Base-by-base conservation (phyloP, 2,113 vertebrate genomes). In the Aldabrachelys gigantea region DNA sequence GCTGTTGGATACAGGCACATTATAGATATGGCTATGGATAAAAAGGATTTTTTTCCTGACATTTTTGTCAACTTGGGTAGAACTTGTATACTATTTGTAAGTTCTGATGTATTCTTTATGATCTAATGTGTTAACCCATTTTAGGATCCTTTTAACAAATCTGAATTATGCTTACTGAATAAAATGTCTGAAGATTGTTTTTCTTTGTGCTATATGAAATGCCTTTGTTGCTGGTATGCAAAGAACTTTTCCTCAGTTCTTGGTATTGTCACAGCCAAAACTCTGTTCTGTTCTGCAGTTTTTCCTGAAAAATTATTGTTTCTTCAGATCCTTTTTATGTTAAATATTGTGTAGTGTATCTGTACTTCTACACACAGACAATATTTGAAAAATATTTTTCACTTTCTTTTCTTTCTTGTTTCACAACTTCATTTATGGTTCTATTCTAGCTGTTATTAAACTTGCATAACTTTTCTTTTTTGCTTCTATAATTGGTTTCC, bases 381-480 rank as follows among this genome's bases (percentile, higher is more conserved):
- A 90, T 62, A 94, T n/a, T 76, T 89, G 13, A 78, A 90, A 16
- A 14, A 3, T 90, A 27, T 82, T 91, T 90, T 95, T 79, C 27
- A 14, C 82, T 90, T 49, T 44, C 57, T 78, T 2, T 78, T 54
- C 2, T 6, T 8, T 87, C 41, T 21, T 82, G 21, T 76, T 82
- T 49, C 2, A 82, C 35, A 59, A 16, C 90, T 89, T 89, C 69
- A 47, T 25, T 19, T 3, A 10, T 91, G 87, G 35, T 35, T 78
- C 31, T 54, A 56, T 35, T 79, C 41, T 4, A 69, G 80, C 54
- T 14, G 29, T 24, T 19, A 21, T 80, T 53, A 92, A 89, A 49
- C n/a, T 2, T n/a, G 49, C 49, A n/a, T 65, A 24, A 0, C 29
- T 53, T 92, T 57, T 87, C 16, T n/a, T 89, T 84, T 52, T 2